Evolutionary conservation across 1,140 invertebrate genomes (phyloP), one percentile per base, ranked within the genome.

Genomic region (Pseudomyrmex concolor): DNA sequence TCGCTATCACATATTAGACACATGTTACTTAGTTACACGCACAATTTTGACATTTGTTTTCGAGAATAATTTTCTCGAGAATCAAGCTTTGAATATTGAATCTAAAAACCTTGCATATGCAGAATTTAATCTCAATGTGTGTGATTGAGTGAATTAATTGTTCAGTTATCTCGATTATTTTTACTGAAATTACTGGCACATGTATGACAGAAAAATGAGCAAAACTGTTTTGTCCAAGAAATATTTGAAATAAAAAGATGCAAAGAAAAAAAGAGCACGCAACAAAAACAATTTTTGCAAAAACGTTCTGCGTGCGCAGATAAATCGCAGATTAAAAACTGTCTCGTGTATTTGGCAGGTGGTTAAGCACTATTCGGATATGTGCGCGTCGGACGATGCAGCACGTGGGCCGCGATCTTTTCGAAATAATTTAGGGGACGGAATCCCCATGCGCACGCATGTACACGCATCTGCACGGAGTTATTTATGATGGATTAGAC

Each of bases 401-500:
- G 91, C 86, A 86, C 87, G 84, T 90, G 91, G 90, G 84, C 87
- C 67, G 89, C 89, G 92, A 93, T 93, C 92, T 91, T 93, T 93
- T 93, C 87, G 91, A 92, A 93, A 93, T 93, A 93, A 93, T 93
- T 93, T 92, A 93, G 92, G 92, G 92, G 92, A 92, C 90, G 86
- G 88, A 77, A 91, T 90, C 90, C 89, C 91, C 89, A 90, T 76
- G 84, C 85, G 80, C 68, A 83, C 84, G 84, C 81, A 88, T 76
- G 89, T 66, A 91, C 89, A 85, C 90, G 91, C 92, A 92, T 93
- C 91, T 92, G 91, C 84, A 90, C 89, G 83, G 89, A 93, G 92
- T 93, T 93, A 93, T 93, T 93, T 93, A 93, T 93, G 92, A 93
- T 92, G 91, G 92, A 93, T 93, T 93, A 93, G 92, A 77, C 86